Conservation (phyloP, 2,888 invertebrate genomes). For the Campoplex capitator region DNA sequence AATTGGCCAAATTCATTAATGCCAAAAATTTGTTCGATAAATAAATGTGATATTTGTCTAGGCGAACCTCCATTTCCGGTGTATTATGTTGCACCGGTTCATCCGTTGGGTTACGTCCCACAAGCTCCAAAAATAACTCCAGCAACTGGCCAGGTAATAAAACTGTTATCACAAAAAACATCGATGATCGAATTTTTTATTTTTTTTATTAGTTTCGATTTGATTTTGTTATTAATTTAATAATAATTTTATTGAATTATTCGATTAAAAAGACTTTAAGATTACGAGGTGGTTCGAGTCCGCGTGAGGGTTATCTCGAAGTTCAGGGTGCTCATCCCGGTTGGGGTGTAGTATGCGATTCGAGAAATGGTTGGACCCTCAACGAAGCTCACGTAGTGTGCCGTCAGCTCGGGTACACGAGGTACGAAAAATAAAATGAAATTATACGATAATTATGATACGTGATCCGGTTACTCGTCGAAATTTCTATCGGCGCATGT, state of each 20-base stretch:
- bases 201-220: background rate
- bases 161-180: background rate
- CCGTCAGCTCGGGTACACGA: conserved; percentile 85
- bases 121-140: conserved; percentile 74
- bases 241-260: conserved; percentile 28
- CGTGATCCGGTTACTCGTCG: background rate
- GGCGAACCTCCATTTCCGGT: conserved; percentile 81
- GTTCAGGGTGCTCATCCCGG: conserved; percentile 82
- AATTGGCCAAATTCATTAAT: background rate
- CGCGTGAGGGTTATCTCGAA: conserved; percentile 85
- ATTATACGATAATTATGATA: conserved; percentile 35
- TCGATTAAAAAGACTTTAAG: conserved; percentile 80
- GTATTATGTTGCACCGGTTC: conserved; percentile 77
- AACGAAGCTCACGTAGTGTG: conserved; percentile 86
- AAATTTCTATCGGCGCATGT: conserved; percentile 4
- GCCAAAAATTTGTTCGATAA: background rate
- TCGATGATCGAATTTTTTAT: background rate
- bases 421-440: conserved; percentile 78
- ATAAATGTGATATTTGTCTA: conserved; percentile 55
- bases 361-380: conserved; percentile 84
- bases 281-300: conserved; percentile 84
- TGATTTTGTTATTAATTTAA: background rate
- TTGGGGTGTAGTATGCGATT: conserved; percentile 86
- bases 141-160: conserved; percentile 79
- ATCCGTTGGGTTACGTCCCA: conserved; percentile 72